These are phyloP conservation scores for Todiramphus chloris DNA, from an alignment of 2,113 vertebrate genomes.

Conservation along the genomic window DNA sequence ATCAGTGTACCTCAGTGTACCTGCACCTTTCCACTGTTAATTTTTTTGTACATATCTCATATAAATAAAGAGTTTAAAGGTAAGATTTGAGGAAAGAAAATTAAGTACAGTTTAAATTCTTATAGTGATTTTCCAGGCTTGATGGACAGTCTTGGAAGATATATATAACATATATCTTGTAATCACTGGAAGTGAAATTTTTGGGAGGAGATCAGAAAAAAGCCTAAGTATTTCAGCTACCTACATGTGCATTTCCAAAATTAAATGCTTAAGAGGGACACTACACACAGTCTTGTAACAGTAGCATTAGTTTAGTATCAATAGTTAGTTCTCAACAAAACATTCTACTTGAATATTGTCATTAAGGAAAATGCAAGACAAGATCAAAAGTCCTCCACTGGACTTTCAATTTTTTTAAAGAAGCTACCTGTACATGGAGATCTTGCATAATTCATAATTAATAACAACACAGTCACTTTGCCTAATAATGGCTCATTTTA, in stretches of 20 bases:
- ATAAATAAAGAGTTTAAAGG: not conserved
- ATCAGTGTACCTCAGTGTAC: not conserved
- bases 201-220: not conserved
- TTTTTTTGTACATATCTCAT: not conserved
- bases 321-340: not conserved
- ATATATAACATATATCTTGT: not conserved
- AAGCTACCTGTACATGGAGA: not conserved
- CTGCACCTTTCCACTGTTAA: not conserved
- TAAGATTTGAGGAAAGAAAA: not conserved
- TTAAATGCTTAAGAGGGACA: not conserved
- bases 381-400: not conserved
- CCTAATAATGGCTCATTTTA: not conserved
- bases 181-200: not conserved
- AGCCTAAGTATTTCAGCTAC: not conserved
- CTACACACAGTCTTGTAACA: not conserved
- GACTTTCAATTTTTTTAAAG: not conserved
- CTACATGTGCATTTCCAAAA: not conserved
- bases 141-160: not conserved
- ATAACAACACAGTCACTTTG: not conserved
- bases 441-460: not conserved
- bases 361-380: not conserved
- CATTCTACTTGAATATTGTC: not conserved
- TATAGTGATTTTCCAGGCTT: not conserved
- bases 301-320: not conserved
- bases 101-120: not conserved